These are phyloP conservation scores for Brachirus orientalis DNA, from an alignment of 2,113 vertebrate genomes.

Conservation along the genomic window DNA sequence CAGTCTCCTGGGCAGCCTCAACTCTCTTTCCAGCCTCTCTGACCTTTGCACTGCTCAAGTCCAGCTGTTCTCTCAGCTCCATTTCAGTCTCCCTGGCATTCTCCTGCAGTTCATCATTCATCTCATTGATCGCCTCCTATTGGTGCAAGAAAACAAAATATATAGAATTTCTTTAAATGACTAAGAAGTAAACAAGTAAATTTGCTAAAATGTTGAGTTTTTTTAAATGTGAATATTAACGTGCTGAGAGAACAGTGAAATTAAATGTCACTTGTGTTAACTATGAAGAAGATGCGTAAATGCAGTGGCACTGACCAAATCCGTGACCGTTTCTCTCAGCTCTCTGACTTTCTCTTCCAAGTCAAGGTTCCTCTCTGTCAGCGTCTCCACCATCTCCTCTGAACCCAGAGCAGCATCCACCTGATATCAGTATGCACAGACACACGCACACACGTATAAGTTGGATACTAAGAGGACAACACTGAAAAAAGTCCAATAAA, in stretches of 20 bases:
- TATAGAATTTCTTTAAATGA: not conserved
- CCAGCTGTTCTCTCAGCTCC: constrained; percentile 95
- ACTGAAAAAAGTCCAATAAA: too few species aligned
- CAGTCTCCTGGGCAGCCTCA: constrained; percentile 94
- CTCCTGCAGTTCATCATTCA: constrained; percentile 98
- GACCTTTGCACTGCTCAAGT: constrained; percentile 85
- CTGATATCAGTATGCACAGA: constrained; percentile 66
- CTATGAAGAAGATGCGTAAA: constrained; percentile 1
- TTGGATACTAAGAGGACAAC: not conserved
- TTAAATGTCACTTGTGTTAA: not conserved
- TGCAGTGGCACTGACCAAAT: constrained; percentile 69
- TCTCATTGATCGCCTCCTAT: constrained; percentile 98
- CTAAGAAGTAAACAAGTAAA: not conserved
- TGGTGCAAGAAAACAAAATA: not conserved
- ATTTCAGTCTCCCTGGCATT: constrained; percentile 95
- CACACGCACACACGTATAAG: too few species aligned
- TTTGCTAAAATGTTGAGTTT: not conserved
- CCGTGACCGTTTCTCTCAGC: constrained; percentile 82
- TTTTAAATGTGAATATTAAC: not conserved
- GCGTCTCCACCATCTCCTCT: constrained; percentile 98
- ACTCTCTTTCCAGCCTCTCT: constrained; percentile 91
- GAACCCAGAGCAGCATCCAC: constrained; percentile 96
- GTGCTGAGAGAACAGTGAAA: not conserved
- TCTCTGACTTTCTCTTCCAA: constrained; percentile 97
- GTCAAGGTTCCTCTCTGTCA: constrained; percentile 95